These are phyloP conservation scores for Zoroaster sp. DNA, from an alignment of 53 echinoderm and acorn worm genomes.

Conservation along the genomic window DNA sequence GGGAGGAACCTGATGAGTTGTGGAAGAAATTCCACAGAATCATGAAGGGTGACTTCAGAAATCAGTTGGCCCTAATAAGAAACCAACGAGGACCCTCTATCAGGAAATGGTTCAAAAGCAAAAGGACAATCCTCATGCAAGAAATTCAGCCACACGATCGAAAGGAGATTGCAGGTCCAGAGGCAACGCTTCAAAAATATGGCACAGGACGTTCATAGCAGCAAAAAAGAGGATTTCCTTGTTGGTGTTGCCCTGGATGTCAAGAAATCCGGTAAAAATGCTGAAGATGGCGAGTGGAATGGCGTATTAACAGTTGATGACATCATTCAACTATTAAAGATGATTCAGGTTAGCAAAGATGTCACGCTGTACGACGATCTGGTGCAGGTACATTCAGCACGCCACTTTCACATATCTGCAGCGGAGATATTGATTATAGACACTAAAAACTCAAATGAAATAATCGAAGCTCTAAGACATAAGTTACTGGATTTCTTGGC, in stretches of 20 bases:
- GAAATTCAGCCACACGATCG: not conserved
- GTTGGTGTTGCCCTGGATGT: not conserved
- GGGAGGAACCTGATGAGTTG: not conserved
- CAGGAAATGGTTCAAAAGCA: not conserved
- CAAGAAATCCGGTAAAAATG: not conserved
- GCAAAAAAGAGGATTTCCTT: not conserved
- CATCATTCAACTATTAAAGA: not conserved
- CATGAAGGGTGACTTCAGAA: no score
- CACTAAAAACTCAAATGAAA: constrained; percentile 1
- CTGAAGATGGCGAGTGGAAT: not conserved
- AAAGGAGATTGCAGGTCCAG: not conserved
- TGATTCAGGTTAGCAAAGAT: not conserved
- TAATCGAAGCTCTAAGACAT: constrained; percentile 14
- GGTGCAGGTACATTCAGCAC: constrained; percentile 6
- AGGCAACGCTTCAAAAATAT: not conserved
- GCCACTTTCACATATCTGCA: not conserved
- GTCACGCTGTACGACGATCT: not conserved
- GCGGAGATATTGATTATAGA: constrained; percentile 24
- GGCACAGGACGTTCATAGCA: not conserved
- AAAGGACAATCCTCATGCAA: not conserved
- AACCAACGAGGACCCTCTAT: not conserved
- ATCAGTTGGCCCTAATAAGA: no score
- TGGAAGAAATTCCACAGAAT: not conserved
- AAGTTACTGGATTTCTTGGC: constrained; percentile 9
- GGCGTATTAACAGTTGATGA: not conserved